phyloP scores from a whole-genome alignment of 2,888 invertebrate species.

The Gastracanthus pulcherrimus region DNA sequence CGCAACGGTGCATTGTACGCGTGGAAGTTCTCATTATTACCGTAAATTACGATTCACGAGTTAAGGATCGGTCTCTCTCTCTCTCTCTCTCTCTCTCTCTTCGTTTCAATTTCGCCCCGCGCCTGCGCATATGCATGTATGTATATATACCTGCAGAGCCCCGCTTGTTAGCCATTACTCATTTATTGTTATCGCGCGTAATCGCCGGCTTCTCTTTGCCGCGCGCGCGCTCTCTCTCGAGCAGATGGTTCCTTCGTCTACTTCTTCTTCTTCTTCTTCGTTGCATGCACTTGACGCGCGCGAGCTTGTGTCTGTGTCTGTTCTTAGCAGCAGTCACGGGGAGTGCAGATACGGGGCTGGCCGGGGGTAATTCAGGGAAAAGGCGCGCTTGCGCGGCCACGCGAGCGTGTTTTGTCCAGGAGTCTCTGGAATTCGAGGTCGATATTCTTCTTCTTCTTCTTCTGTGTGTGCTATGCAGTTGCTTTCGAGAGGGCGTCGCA shows the following conservation, averaged over 20 bases:
- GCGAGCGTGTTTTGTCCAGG: too few relatives aligned
- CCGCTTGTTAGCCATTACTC: conserved; percentile 45
- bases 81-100: neutral
- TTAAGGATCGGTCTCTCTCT: conserved; percentile 44
- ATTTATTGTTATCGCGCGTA: conserved; percentile 37
- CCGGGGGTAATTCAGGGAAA: too few relatives aligned
- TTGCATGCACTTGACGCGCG: neutral
- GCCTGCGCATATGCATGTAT: neutral
- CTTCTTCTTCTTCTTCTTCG: too few relatives aligned
- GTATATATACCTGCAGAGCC: neutral
- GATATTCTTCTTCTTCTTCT: too few relatives aligned
- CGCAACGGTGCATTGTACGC: conserved; percentile 15
- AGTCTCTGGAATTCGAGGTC: too few relatives aligned
- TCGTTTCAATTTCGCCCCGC: conserved; percentile 33
- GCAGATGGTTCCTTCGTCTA: neutral
- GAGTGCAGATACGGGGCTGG: too few relatives aligned
- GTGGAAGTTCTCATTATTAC: conserved; percentile 56
- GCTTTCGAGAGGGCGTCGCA: neutral
- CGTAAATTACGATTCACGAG: conserved; percentile 52
- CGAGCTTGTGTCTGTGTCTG: neutral
- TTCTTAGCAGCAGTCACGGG: neutral
- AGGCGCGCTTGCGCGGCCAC: too few relatives aligned
- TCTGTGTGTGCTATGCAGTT: too few relatives aligned
- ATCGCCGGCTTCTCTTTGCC: neutral
- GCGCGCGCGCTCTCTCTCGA: neutral